Percentiles rank a stretch among this genome's conserved stretches.
phyloP scores from a whole-genome alignment of 2,888 invertebrate species.

The Rhamphomyia laevipes region DNA sequence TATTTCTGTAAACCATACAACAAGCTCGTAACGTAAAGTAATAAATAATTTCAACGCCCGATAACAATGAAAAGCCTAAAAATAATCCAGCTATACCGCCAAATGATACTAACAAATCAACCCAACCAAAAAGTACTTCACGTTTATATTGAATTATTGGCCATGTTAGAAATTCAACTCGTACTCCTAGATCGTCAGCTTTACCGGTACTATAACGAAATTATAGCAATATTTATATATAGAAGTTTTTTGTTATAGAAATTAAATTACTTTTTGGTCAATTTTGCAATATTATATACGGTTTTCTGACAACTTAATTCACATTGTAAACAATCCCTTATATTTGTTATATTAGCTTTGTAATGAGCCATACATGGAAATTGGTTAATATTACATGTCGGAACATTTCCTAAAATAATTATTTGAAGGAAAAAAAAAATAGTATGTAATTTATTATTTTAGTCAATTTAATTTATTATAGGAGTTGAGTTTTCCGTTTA shows the following conservation, averaged over 20 bases:
- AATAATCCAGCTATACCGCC: slow-evolving; percentile 45
- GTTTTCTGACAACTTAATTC: slow-evolving; percentile 63
- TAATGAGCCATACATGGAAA: slow-evolving; percentile 47
- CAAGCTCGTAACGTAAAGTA: slow-evolving; percentile 58
- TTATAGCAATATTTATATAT: not conserved
- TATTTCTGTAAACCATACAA: slow-evolving; percentile 37
- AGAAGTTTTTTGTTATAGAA: too few species aligned
- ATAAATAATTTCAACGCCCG: slow-evolving; percentile 64
- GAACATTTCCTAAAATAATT: slow-evolving; percentile 38
- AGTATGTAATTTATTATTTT: too few species aligned
- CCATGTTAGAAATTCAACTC: slow-evolving; percentile 56
- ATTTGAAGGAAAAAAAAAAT: not conserved
- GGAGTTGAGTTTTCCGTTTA: too few species aligned
- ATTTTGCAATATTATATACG: slow-evolving; percentile 62
- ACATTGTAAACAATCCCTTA: slow-evolving; percentile 50
- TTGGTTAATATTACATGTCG: slow-evolving; percentile 47
- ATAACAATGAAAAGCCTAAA: slow-evolving; percentile 60
- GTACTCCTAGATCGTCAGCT: slow-evolving; percentile 23
- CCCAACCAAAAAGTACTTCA: slow-evolving; percentile 74
- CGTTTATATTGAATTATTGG: slow-evolving; percentile 66
- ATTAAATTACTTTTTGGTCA: slow-evolving; percentile 40
- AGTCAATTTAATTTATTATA: too few species aligned
- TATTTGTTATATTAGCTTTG: slow-evolving; percentile 44
- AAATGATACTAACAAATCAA: slow-evolving; percentile 54
- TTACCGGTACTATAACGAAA: slow-evolving; percentile 17